phyloP scores from a whole-genome alignment of 2,797 vertebrate species.

The Anabas testudineus region DNA sequence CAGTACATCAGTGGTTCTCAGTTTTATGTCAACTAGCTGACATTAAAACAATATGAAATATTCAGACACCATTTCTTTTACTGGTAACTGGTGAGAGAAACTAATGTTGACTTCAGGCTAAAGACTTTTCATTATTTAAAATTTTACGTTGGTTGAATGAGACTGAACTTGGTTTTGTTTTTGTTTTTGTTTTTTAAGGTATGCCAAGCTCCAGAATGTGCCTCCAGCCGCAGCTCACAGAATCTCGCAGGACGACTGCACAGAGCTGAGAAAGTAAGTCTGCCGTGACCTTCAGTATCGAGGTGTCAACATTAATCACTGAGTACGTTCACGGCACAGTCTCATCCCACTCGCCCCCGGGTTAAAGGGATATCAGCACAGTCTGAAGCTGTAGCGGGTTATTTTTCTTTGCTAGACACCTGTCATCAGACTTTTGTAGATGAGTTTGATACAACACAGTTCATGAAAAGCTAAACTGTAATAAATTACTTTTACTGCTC shows the following conservation, averaged over 20 bases:
- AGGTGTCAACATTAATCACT: conserved; percentile 35
- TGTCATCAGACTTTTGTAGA: conserved; percentile 22
- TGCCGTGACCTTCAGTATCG: not conserved
- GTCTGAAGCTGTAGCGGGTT: not conserved
- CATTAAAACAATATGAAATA: too few species aligned
- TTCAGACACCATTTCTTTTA: too few species aligned
- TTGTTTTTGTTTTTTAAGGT: conserved; percentile 77
- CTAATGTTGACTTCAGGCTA: not conserved
- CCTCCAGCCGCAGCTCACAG: conserved; percentile 84
- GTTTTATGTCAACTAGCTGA: too few species aligned
- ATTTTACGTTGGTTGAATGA: not conserved
- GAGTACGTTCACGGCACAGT: conserved; percentile 10
- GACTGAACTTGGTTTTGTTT: too few species aligned
- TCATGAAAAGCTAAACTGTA: conserved; percentile 24
- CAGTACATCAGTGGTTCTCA: not conserved
- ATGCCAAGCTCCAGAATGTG: conserved; percentile 89
- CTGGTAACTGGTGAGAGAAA: too few species aligned
- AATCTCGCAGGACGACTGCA: conserved; percentile 87
- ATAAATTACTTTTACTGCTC: conserved; percentile 13
- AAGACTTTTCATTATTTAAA: too few species aligned
- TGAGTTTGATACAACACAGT: conserved; percentile 33
- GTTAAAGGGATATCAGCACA: not conserved
- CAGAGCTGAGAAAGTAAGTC: conserved; percentile 91
- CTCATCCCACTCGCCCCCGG: not conserved
- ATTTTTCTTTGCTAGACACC: conserved; percentile 6